phyloP scores from a whole-genome alignment of 1,140 invertebrate genomes.

The Sarcophaga bullata region DNA sequence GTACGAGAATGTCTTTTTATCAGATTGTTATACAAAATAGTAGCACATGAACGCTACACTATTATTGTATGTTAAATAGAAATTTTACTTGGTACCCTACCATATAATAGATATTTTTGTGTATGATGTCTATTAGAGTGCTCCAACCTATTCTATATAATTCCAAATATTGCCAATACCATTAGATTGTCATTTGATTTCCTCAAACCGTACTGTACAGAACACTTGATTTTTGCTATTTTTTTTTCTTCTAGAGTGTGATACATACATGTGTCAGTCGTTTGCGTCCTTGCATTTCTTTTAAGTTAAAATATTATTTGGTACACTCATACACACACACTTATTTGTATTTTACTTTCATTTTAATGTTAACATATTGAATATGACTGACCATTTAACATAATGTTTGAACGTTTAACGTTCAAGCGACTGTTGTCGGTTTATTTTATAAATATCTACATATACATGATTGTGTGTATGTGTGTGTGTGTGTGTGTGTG shows the following conservation, averaged over 20 bases:
- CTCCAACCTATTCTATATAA: too few relatives aligned
- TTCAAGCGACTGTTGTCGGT: not conserved
- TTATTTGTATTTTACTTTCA: not conserved
- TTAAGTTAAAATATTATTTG: not conserved
- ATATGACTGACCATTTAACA: conserved; percentile 18
- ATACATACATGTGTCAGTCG: too few relatives aligned
- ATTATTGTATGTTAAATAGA: conserved; percentile 1
- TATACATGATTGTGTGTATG: not conserved
- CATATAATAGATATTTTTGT: not conserved
- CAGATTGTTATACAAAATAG: too few relatives aligned
- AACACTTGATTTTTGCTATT: too few relatives aligned
- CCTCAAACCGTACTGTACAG: too few relatives aligned
- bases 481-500: not conserved
- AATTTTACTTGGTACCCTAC: not conserved
- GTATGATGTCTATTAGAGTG: too few relatives aligned
- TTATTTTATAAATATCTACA: too few relatives aligned
- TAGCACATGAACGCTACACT: not conserved
- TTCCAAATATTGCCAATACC: too few relatives aligned
- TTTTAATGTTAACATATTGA: conserved; percentile 18
- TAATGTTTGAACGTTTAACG: conserved; percentile 6
- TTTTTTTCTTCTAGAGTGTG: too few relatives aligned
- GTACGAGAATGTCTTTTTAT: not conserved
- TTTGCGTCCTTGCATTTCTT: not conserved
- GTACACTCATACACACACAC: not conserved
- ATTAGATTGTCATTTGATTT: too few relatives aligned